Conservation (phyloP, 2,797 vertebrate species). For the Gymnoscopelus microlampas region DNA sequence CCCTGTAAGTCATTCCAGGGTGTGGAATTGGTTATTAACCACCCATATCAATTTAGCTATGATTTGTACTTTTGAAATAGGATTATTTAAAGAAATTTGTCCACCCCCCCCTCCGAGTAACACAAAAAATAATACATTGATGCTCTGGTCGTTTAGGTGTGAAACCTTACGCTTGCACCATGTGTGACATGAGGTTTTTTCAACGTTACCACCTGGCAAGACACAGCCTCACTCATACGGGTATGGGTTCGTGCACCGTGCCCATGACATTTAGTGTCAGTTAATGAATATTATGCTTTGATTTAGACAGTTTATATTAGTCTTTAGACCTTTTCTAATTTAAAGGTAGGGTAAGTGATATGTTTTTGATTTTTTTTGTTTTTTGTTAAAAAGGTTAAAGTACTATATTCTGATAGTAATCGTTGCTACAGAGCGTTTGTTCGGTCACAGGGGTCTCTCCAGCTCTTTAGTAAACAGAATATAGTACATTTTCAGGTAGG, state of each 20-base stretch:
- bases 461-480: too few relatives aligned
- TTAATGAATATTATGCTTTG: conserved; percentile 47
- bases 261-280: conserved; percentile 67
- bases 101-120: conserved; percentile 44
- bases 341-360: too few relatives aligned
- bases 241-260: conserved; percentile 79
- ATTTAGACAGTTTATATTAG: conserved; percentile 34
- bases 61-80: conserved; percentile 29
- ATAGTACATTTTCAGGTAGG: too few relatives aligned
- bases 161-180: conserved; percentile 85
- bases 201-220: conserved; percentile 85
- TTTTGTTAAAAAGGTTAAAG: too few relatives aligned
- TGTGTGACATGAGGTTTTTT: conserved; percentile 87
- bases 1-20: conserved; percentile 52
- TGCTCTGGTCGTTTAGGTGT: conserved; percentile 84
- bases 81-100: conserved; percentile 11
- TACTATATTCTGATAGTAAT: too few relatives aligned
- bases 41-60: conserved; percentile 68
- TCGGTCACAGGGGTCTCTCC: too few relatives aligned
- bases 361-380: too few relatives aligned
- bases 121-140: conserved; percentile 67
- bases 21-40: conserved; percentile 81
- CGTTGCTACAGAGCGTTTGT: too few relatives aligned
- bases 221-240: conserved; percentile 86
- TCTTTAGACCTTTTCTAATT: conserved; percentile 18